Conservation (phyloP, 2,888 invertebrate genomes). For the Hirtodrosophila duncani region DNA sequence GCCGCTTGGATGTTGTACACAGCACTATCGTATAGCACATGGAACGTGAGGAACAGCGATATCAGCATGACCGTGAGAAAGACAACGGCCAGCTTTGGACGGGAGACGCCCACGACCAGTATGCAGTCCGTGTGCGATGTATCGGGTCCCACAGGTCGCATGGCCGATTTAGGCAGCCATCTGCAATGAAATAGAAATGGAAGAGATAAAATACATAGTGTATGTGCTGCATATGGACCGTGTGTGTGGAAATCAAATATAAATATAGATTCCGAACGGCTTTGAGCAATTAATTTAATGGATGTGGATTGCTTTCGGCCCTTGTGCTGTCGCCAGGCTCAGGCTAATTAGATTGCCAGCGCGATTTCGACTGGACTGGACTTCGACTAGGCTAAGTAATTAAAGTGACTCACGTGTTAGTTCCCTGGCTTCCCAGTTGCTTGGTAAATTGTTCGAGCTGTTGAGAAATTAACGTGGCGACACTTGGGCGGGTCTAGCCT, state of each 20-base stretch:
- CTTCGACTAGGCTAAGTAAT: slow-evolving; percentile 47
- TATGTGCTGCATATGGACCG: too few relatives aligned
- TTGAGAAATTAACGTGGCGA: slow-evolving; percentile 42
- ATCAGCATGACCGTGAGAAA: slow-evolving; percentile 88
- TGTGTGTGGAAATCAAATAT: too few relatives aligned
- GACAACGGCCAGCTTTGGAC: slow-evolving; percentile 88
- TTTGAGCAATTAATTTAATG: slow-evolving; percentile 19
- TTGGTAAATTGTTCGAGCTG: too few relatives aligned
- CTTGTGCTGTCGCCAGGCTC: background rate
- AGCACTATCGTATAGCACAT: slow-evolving; percentile 91
- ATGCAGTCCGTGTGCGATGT: slow-evolving; percentile 87
- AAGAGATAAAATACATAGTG: slow-evolving; percentile 27
- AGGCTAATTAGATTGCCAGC: slow-evolving; percentile 62
- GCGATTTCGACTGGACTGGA: too few relatives aligned
- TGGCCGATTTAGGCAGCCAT: slow-evolving; percentile 89
- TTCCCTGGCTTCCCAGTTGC: too few relatives aligned
- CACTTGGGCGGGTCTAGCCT: slow-evolving; percentile 16
- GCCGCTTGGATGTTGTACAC: slow-evolving; percentile 88
- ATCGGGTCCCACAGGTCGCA: slow-evolving; percentile 90
- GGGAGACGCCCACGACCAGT: slow-evolving; percentile 89
- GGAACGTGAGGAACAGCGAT: slow-evolving; percentile 90
- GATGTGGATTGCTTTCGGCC: slow-evolving; percentile 5
- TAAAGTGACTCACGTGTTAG: too few relatives aligned
- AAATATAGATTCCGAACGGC: slow-evolving; percentile 17
- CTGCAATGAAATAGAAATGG: slow-evolving; percentile 78